Evolutionary conservation across 1,140 invertebrate species (phyloP), one percentile per base, ranked within the genome.

Genomic region (Brachionus manjavacas): DNA sequence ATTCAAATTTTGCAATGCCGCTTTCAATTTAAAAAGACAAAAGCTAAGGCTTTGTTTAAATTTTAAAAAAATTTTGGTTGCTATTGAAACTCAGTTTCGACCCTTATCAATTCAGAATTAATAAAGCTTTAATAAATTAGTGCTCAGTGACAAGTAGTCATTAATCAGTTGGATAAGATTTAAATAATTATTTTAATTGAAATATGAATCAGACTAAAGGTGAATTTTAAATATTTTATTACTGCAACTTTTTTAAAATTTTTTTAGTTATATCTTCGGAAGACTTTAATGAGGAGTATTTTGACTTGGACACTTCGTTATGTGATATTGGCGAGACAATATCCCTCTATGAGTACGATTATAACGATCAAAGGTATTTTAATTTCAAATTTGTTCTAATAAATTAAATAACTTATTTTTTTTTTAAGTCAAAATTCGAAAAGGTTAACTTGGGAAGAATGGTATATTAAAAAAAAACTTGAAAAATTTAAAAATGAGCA

Each of bases 391-490:
- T 8, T 20, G 12, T 0, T 46, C 3, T 23, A 64, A 16, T 35
- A 1, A 8, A 20, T 80, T 81, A 0, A 23, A 14, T 60, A n/a
- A n/a, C n/a, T 31, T 12, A 41, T 20, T 72, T 41, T 46, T 31
- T 20, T 16, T 31, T 28, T 23, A 81, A 60, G 64, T 23, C 55
- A 81, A 81, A 64, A 11, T 43, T 43, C 16, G 0, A 81, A 43
- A 25, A 14, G 52, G 12, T 12, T 81, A 20, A 81, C 79, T 20
- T 81, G 79, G 79, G 52, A 81, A 68, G 79, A 81, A 64, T 81
- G 79, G 79, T 81, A 81, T 81, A 35, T 81, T 4, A 81, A 81
- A 16, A 81, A 81, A 64, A 81, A 68, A 14, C 35, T 81, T 25
- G 52, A 81, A 81, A 43, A 60, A 31, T 41, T 68, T 25, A 64